These are phyloP conservation scores for Sicus ferrugineus DNA, from an alignment of 2,888 invertebrate genomes.

Conservation along the genomic window DNA sequence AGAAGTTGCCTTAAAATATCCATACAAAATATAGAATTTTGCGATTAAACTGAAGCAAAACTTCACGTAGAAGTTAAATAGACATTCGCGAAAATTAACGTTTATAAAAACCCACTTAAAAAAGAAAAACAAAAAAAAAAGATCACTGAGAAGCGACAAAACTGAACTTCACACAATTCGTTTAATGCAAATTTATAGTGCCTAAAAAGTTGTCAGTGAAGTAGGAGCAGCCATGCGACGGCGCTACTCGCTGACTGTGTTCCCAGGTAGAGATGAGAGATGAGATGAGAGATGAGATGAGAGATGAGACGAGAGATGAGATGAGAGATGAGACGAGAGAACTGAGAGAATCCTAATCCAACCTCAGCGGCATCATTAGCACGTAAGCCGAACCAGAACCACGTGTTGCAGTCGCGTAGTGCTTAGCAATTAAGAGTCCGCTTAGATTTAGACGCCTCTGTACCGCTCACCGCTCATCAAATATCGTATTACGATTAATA, in stretches of 20 bases:
- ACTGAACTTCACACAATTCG: background rate
- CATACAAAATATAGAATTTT: background rate
- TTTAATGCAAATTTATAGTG: slow-evolving; percentile 29
- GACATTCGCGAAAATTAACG: background rate
- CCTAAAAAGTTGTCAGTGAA: slow-evolving; percentile 25
- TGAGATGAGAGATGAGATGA: background rate
- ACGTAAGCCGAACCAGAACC: slow-evolving; percentile 18
- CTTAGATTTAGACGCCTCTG: no score
- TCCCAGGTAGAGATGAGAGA: background rate
- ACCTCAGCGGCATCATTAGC: slow-evolving; percentile 21
- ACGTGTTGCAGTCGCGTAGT: background rate
- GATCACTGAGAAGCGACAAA: background rate
- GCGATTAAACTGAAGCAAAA: background rate
- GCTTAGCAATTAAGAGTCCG: no score
- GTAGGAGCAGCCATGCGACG: no score
- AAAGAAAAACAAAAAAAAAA: background rate
- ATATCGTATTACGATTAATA: no score
- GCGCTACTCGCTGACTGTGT: no score
- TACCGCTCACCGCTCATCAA: no score
- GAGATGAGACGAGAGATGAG: no score
- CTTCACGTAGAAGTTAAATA: background rate
- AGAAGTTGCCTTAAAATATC: slow-evolving; percentile 9
- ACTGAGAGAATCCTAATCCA: background rate
- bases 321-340: slow-evolving; percentile 4
- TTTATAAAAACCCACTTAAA: background rate